These are phyloP conservation scores for Phyllopteryx taeniolatus DNA, from an alignment of 2,113 vertebrate species.

Conservation along the genomic window DNA sequence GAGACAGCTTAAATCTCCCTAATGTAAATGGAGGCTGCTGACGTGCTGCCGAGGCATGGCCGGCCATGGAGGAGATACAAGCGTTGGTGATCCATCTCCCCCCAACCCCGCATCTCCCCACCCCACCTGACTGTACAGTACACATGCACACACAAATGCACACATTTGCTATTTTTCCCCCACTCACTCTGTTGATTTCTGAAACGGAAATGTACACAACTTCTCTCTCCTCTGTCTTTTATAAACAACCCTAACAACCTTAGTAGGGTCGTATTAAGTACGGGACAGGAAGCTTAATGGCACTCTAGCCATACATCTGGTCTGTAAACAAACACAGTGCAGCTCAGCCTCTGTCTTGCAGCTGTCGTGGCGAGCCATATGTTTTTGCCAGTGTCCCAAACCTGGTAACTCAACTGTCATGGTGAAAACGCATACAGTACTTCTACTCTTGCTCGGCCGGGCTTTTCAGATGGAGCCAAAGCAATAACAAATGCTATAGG, in stretches of 20 bases:
- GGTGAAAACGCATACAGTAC: too few species aligned
- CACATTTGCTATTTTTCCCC: slow-evolving; percentile 2
- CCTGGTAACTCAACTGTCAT: too few species aligned
- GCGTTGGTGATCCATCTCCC: slow-evolving; percentile 77
- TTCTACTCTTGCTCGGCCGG: too few species aligned
- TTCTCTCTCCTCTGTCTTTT: slow-evolving; percentile 20
- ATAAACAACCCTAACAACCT: slow-evolving; percentile 13
- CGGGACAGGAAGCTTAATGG: neutral
- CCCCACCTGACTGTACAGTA: neutral
- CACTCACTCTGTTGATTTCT: neutral
- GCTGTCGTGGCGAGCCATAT: too few species aligned
- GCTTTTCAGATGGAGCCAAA: too few species aligned
- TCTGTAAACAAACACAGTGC: neutral
- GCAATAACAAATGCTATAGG: too few species aligned
- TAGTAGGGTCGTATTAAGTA: too few species aligned
- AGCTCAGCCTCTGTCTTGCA: too few species aligned
- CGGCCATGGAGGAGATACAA: slow-evolving; percentile 74
- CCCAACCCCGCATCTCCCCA: neutral
- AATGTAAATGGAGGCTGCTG: slow-evolving; percentile 77
- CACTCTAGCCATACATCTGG: neutral
- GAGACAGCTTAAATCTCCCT: slow-evolving; percentile 83
- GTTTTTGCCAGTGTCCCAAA: too few species aligned
- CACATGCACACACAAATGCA: slow-evolving; percentile 25
- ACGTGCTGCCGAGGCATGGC: slow-evolving; percentile 72
- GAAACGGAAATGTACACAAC: slow-evolving; percentile 12